These are phyloP conservation scores for Lates calcarifer DNA, from an alignment of 2,113 vertebrate species.

Conservation along the genomic window DNA sequence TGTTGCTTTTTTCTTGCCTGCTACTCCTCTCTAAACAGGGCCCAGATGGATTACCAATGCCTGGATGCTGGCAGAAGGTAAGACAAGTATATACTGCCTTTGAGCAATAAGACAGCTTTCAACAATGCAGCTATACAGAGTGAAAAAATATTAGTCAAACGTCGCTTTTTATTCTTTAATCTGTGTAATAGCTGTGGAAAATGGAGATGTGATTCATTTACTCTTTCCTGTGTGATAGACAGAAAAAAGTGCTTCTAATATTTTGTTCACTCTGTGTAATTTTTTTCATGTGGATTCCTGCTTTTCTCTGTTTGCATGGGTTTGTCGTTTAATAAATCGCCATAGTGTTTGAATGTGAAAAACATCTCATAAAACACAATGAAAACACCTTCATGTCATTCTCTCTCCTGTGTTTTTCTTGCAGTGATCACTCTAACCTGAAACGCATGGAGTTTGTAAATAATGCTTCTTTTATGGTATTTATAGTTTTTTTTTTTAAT, in stretches of 20 bases:
- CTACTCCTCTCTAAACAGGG: constrained; percentile 84
- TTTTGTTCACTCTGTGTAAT: not conserved
- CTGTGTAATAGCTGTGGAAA: too few relatives aligned
- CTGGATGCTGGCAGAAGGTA: constrained; percentile 99
- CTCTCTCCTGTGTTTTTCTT: constrained; percentile 83
- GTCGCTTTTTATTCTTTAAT: too few relatives aligned
- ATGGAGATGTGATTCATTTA: not conserved
- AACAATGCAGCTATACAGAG: not conserved
- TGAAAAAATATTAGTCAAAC: not conserved
- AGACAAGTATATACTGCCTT: constrained; percentile 39
- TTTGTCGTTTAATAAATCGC: constrained; percentile 4
- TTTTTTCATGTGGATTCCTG: constrained; percentile 26
- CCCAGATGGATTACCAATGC: constrained; percentile 98
- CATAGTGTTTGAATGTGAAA: constrained; percentile 7
- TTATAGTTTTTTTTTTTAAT: constrained; percentile 92
- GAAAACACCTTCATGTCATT: constrained; percentile 50
- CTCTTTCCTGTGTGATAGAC: not conserved
- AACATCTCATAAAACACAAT: constrained; percentile 21
- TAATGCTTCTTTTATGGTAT: constrained; percentile 95
- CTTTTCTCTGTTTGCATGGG: constrained; percentile 58
- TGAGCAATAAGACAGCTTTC: not conserved
- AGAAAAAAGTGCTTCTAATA: constrained; percentile 4
- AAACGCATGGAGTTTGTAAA: constrained; percentile 98
- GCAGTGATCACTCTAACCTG: constrained; percentile 98
- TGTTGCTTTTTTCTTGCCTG: constrained; percentile 31